Conservation (phyloP, 2,113 vertebrate genomes). For the Lasiurus borealis region DNA sequence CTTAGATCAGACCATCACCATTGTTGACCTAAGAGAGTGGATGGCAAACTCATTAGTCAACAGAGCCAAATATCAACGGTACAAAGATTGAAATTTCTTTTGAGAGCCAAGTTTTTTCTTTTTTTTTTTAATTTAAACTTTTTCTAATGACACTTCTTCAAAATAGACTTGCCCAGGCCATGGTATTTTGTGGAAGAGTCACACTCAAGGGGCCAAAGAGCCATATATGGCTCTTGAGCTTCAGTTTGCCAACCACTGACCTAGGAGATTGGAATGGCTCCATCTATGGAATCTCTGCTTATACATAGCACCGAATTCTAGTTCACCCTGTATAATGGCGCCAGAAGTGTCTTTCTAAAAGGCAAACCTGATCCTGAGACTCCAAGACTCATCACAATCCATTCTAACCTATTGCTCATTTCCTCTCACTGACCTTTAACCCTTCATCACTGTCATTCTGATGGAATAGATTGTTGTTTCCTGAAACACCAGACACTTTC, state of each 20-base stretch:
- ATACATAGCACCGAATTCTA: neutral
- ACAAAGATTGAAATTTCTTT: no score
- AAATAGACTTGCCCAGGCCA: no score
- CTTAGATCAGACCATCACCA: neutral
- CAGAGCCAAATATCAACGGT: no score
- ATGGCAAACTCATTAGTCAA: no score
- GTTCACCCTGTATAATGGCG: neutral
- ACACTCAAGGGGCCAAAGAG: no score
- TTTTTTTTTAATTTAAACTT: no score
- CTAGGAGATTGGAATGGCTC: neutral
- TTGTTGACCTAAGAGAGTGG: neutral
- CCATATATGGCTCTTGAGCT: no score
- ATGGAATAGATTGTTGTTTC: neutral
- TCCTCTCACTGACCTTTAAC: neutral
- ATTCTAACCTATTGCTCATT: neutral
- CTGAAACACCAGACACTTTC: constrained; percentile 13
- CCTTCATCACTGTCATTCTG: neutral
- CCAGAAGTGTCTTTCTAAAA: neutral
- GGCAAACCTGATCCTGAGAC: neutral
- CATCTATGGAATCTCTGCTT: neutral
- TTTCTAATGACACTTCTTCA: no score
- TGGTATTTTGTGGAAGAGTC: no score
- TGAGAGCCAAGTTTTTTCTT: no score
- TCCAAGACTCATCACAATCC: neutral
- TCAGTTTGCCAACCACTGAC: no score